These are phyloP conservation scores for Sycophila sp. DNA, from an alignment of 1,140 invertebrate genomes.

Conservation along the genomic window DNA sequence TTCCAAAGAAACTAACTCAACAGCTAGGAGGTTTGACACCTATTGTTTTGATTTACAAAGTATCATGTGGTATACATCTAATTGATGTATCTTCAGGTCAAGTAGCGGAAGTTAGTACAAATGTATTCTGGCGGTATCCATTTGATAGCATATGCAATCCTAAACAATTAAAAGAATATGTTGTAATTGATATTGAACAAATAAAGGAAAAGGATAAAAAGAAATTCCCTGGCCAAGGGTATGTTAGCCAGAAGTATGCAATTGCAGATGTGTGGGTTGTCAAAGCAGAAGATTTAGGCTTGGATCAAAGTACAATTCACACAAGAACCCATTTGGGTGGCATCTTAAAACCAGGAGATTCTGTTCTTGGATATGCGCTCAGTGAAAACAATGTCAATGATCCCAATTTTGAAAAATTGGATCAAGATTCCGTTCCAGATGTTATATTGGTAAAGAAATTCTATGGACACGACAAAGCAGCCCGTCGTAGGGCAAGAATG, in stretches of 20 bases:
- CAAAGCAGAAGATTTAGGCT: conserved; percentile 87
- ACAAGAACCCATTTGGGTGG: conserved; percentile 94
- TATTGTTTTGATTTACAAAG: conserved; percentile 88
- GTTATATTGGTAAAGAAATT: conserved; percentile 94
- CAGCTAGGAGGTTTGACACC: conserved; percentile 92
- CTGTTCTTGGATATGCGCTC: conserved; percentile 92
- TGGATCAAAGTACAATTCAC: conserved; percentile 84
- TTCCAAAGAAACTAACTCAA: conserved; percentile 88
- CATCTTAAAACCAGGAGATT: conserved; percentile 91
- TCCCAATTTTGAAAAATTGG: conserved; percentile 84
- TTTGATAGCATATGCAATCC: conserved; percentile 89
- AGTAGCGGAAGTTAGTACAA: conserved; percentile 87
- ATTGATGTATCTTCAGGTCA: conserved; percentile 94
- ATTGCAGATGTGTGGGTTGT: conserved; percentile 95
- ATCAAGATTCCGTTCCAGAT: conserved; percentile 81
- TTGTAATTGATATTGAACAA: conserved; percentile 94
- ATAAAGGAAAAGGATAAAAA: conserved; percentile 82
- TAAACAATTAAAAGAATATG: conserved; percentile 91
- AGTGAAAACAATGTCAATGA: conserved; percentile 92
- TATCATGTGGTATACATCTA: conserved; percentile 89
- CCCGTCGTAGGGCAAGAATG: conserved; percentile 77
- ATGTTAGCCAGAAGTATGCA: conserved; percentile 86
- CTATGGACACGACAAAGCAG: conserved; percentile 77
- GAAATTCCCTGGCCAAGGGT: conserved; percentile 86
- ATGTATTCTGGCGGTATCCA: conserved; percentile 85